Base-by-base conservation (phyloP, 2,113 vertebrate genomes). In the Nerophis ophidion region DNA sequence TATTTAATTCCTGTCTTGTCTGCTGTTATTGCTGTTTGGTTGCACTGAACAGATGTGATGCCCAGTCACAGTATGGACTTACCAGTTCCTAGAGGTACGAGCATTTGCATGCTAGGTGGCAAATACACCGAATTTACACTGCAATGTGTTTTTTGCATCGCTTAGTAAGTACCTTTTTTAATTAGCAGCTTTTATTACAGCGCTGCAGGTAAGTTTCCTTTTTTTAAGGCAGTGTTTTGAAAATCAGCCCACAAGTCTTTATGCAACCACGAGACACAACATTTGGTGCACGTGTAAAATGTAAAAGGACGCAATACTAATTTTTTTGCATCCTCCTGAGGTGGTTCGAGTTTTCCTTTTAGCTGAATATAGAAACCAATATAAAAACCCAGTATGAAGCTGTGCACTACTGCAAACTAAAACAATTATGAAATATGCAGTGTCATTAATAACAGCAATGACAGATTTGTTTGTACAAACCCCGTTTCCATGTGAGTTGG, bases 1-100 rank as follows among this genome's bases (percentile, higher is more conserved):
- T 15, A 15, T 38, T 75, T 84, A 58, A 66, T 72, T 90, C 87
- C 87, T 90, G 83, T 89, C 89, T 92, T 91, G 90, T 91, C 91
- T 92, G 91, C 89, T 85, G 82, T 89, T 90, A 85, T 78, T 91
- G 89, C 91, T 91, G 81, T 91, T 91, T 86, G 81, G 83, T 80
- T 86, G 85, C 80, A 85, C 84, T 89, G 87, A 86, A 87, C 90
- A 87, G 85, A 84, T 83, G 79, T 87, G 84, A 87, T 86, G 89
- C 87, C 87, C 89, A 91, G 88, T 91, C 85, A 88, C 85, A 89
- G 87, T 92, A 92, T 92, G 89, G 90, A 92, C 86, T 92, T 90
- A 89, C 90, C 91, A 92, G 92, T 92, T 87, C 89, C 77, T 91
- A 91, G 88, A 75, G 78, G 91, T 89, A 90, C 70, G 66, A 89